Base-by-base conservation (phyloP, 1,140 invertebrate species). In the Lepidurus apus region DNA sequence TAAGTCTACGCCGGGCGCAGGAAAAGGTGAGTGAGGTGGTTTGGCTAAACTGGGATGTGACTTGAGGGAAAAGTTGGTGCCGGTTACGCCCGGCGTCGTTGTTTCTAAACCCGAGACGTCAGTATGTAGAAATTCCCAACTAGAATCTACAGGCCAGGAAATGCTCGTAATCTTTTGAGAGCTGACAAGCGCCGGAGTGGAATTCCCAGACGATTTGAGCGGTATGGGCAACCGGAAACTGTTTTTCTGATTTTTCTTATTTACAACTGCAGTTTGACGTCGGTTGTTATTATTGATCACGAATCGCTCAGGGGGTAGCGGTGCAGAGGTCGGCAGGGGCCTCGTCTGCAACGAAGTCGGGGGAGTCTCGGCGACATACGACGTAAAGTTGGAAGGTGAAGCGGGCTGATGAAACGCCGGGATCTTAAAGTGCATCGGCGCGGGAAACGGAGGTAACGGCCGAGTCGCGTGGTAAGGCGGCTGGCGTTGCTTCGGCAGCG, bases 121-220 rank as follows among this genome's bases (percentile, higher is more conserved):
- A 21, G 44, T 80, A 1, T 91, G 91, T 83, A 94, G 91, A 82
- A 94, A 95, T 84, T 93, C 92, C 93, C 93, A 94, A 82, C 92
- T 93, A 78, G 92, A 93, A 85, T 94, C 93, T 43, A 95, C 88
- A 77, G 92, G 89, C 93, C 93, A 95, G 9, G 90, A 91, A 42
- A 90, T 90, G 80, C 92, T 91, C 53, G 84, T 81, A 24, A 76
- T 17, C 13, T 65, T 65, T 65, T 65, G 53, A 21, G 53, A 21
- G 21, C 13, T 21, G 53, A 65, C 21, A 65, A n/a, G 53, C 17
- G 53, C 53, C 53, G 3, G 7, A 21, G 17, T 65, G 9, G 53
- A 65, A 65, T 65, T 65, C 53, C 53, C 53, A 1, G 53, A 65
- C 21, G 53, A 9, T 8, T 65, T 65, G 53, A 65, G 53, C 21